These are phyloP conservation scores for Spatula clypeata DNA, from an alignment of 2,797 vertebrate species.

Conservation along the genomic window DNA sequence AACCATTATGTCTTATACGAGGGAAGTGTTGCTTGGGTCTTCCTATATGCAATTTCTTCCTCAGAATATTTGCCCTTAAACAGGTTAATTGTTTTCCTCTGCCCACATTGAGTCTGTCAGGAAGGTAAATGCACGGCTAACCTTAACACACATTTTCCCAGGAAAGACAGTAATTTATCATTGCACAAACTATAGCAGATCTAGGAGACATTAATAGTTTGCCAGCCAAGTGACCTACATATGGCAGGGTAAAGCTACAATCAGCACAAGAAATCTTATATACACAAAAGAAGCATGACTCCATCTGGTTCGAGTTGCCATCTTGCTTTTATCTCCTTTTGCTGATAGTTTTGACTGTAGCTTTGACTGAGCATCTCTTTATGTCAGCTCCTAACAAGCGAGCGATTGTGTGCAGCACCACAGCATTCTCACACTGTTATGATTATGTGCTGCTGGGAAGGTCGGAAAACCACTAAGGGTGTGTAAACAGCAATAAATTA, in stretches of 20 bases:
- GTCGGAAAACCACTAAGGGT: not conserved
- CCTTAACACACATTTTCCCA: slow-evolving; percentile 20
- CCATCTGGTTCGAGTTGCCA: not conserved
- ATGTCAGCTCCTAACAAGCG: not conserved
- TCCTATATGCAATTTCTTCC: slow-evolving; percentile 20
- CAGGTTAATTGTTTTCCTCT: slow-evolving; percentile 66
- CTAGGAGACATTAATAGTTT: not conserved
- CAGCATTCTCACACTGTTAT: not conserved
- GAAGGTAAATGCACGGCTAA: not conserved
- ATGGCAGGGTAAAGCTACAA: not conserved
- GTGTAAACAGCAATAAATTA: slow-evolving; percentile 13
- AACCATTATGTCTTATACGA: not conserved
- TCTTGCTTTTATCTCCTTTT: not conserved
- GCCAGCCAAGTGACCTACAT: not conserved
- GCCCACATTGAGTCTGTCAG: slow-evolving; percentile 27
- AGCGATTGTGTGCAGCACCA: not conserved
- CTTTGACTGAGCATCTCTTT: not conserved
- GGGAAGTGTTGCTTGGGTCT: slow-evolving; percentile 11
- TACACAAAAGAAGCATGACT: not conserved
- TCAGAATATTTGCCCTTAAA: slow-evolving; percentile 62
- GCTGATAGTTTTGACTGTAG: not conserved
- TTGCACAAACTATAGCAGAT: not conserved
- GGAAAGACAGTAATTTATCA: slow-evolving; percentile 37
- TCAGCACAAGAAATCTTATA: not conserved
- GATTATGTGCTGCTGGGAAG: not conserved